These are phyloP conservation scores for Drosophila prostipennis DNA, from an alignment of 2,888 invertebrate genomes.

Conservation along the genomic window DNA sequence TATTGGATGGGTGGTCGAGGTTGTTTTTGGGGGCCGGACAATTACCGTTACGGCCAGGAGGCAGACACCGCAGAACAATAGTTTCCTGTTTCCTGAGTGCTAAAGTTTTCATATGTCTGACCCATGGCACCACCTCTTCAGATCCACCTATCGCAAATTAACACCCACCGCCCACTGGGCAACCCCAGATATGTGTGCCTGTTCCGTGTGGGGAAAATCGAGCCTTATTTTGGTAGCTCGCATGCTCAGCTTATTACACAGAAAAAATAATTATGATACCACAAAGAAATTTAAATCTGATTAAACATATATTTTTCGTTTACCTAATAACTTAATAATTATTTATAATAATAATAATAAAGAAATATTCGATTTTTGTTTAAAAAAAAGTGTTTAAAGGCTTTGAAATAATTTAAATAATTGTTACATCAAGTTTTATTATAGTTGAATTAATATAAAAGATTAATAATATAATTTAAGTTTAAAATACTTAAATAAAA, in stretches of 20 bases:
- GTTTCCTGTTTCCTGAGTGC: conserved; percentile 47
- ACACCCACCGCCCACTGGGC: conserved; percentile 8
- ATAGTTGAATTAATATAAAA: no score
- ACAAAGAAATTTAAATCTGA: no score
- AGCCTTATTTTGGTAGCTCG: conserved; percentile 51
- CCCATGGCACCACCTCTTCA: neutral
- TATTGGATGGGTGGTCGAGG: neutral
- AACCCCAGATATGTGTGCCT: conserved; percentile 2
- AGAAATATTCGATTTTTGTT: no score
- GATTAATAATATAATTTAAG: no score
- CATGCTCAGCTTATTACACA: conserved; percentile 58
- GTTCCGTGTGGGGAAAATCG: conserved; percentile 35
- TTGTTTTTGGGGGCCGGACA: conserved; percentile 31
- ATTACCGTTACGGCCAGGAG: conserved; percentile 45
- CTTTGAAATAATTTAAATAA: no score
- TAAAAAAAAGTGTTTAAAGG: no score
- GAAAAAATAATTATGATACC: neutral
- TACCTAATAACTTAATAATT: no score
- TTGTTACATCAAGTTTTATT: no score
- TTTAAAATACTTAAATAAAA: neutral
- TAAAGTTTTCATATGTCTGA: conserved; percentile 49
- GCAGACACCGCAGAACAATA: conserved; percentile 47
- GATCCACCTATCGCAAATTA: neutral
- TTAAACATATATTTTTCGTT: no score
- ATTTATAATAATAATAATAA: no score